phyloP scores from a whole-genome alignment of 2,888 invertebrate species.

The Aspidapion aeneum region DNA sequence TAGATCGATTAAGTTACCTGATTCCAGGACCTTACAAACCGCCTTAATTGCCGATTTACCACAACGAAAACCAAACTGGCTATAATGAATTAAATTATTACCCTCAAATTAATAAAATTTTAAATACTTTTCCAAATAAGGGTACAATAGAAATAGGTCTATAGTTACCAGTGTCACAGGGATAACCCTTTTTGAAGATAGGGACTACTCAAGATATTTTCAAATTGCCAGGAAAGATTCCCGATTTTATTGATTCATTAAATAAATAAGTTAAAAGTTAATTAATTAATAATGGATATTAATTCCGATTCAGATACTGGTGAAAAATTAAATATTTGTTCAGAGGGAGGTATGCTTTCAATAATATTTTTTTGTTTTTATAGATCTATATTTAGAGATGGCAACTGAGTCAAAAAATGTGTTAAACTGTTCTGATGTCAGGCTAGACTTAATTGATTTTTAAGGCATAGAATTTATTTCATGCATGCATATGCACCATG shows the following conservation, averaged over 20 bases:
- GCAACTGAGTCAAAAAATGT: not conserved
- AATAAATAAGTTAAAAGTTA: not conserved
- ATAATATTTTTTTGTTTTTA: not conserved
- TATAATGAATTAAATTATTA: not conserved
- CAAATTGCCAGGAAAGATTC: slow-evolving; percentile 1
- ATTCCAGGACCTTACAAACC: not conserved
- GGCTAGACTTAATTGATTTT: too few relatives aligned
- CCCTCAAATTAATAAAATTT: not conserved
- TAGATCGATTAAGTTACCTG: not conserved
- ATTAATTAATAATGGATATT: not conserved
- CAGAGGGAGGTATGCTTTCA: not conserved
- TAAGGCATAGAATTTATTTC: too few relatives aligned
- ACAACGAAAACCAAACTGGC: slow-evolving; percentile 1
- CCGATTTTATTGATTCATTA: not conserved
- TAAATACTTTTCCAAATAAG: slow-evolving; percentile 3
- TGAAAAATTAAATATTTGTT: not conserved
- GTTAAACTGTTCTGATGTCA: not conserved
- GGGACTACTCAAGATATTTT: not conserved
- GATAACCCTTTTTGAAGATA: not conserved
- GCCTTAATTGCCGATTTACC: not conserved
- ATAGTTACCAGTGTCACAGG: not conserved
- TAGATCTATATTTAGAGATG: slow-evolving; percentile 1
- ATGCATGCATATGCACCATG: too few relatives aligned
- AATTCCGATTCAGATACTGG: not conserved
- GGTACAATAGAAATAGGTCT: slow-evolving; percentile 2